Evolutionary conservation across 2,888 invertebrate genomes (phyloP), one percentile per base, ranked within the genome.

Genomic region (Ferrisia virgata): DNA sequence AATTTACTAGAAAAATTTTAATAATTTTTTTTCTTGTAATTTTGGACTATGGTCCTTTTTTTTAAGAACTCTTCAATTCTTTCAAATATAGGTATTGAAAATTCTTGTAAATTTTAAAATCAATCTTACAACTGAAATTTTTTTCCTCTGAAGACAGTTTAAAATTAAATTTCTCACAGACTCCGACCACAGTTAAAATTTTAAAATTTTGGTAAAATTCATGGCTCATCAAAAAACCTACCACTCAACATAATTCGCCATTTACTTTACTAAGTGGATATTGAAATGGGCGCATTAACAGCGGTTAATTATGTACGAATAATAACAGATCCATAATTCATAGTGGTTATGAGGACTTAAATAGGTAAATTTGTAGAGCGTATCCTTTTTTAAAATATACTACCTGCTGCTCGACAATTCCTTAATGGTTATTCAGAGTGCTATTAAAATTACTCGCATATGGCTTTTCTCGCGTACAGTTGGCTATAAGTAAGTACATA

Each of bases 291-390:
- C 72, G 72, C 72, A 76, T 76, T 76, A 76, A 76, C 72, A 5
- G 72, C 36, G 33, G 72, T 76, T 76, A 76, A 76, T 76, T 76
- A 76, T 76, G 72, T 36, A 76, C 36, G 72, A 76, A 76, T 76
- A 76, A 76, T 76, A 76, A 76, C 36, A 36, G 72, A 36, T 76
- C 31, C 72, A 28, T 76, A 76, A 76, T 76, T 76, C 36, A 76
- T 25, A 11, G 5, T 9, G 72, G 31, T 18, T 76, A 76, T 18
- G 22, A 36, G 72, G 31, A 76, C 72, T 36, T 76, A 64, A 64
- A 76, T 76, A 76, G 64, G 72, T 76, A 36, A 76, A 76, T 36
- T 76, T 36, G 31, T 36, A 76, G 72, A 76, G 72, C 72, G 72
- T 36, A 36, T 18, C 72, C 36, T 36, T 76, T 76, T 36, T 76